Base-by-base conservation (phyloP, 1,140 invertebrate genomes). In the Lerema accius region DNA sequence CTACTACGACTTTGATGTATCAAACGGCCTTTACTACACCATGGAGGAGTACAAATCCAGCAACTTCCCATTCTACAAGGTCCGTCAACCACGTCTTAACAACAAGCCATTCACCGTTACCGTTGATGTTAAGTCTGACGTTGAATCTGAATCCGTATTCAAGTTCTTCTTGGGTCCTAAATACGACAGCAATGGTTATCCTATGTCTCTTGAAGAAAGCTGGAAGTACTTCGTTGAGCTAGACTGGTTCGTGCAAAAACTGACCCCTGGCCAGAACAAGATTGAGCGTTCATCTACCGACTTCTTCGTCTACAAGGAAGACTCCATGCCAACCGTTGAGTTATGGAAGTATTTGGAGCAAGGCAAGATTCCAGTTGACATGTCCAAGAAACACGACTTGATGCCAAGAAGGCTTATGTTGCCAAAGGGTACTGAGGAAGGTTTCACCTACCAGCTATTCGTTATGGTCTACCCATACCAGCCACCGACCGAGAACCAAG, bases 271-370 rank as follows among this genome's bases (percentile, higher is more conserved):
- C 48, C 90, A 94, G 59, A 96, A 95, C 77, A 86, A 92, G 37
- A 92, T 96, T 61, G 87, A 92, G 35, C 93, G 95, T 49, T 92
- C 92, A 63, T 95, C 95, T 4, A 90, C 92, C 9, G 93, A 96
- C n/a, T 94, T 94, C 71, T 88, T 91, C 62, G 91, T 91, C 65
- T 94, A 92, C 63, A 91, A 93, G 63, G 88, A 92, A 37, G 95
- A 96, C 73, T 94, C 92, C 49, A 92, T 93, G 48, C 93, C 93
- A n/a, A 92, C 67, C 80, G 89, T 35, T 85, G 92, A 15, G 91
- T 94, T 71, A 92, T 93, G 71, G 71, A 87, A 93, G 13, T 89
- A 92, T 43, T 90, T 95, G 6, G 85, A 92, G 48, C 66, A 88
- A 70, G 83, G 84, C 56, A 90, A 93, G 70, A 90, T 92, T 58